Base-by-base conservation (phyloP, 2,888 invertebrate genomes). In the Drosophila nigritarsus region DNA sequence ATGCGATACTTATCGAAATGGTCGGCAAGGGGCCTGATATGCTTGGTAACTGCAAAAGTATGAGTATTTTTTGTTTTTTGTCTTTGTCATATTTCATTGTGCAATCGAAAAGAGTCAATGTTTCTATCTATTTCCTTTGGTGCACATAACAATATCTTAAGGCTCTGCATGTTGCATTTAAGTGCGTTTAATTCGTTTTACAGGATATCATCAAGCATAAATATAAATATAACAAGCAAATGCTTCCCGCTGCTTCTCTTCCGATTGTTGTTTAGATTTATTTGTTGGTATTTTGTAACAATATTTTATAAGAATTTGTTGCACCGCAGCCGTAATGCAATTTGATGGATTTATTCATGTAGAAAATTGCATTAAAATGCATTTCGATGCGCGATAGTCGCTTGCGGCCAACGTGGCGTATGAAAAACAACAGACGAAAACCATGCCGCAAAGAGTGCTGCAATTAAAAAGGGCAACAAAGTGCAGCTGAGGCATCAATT, bases 281-380 rank as follows among this genome's bases (percentile, higher is more conserved):
- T 75, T 71, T 53, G 11, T 29, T 36, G 53, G 53, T n/a, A 42
- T 61, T 53, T 69, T 56, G 71, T 48, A 67, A 65, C 71, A 69
- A 80, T 78, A 75, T 78, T 80, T 80, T 60, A 66, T 61, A 78
- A 65, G 76, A 65, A 75, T 65, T 65, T 67, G 67, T 56, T 53
- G 78, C 67, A 53, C 80, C 72, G 69, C 78, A 78, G 69, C 45
- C 56, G 56, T 59, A 73, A 53, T 56, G 67, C 73, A 63, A 56
- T 79, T 79, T 78, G 76, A 87, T 86, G 78, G 78, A 90, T 90
- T 87, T 90, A 86, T 86, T 90, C 89, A 72, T 77, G 76, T 60
- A 59, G 81, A 88, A 90, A 86, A 87, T 90, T 90, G 74, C 79
- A 90, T 88, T 88, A 86, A 88, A 83, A 76, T 78, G 71, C 73